A percentile compares a stretch with the other conserved stretches of the same genome.
Evolutionary conservation across 2,888 invertebrate species (phyloP).

Genomic region (Parasteatoda lunata): DNA sequence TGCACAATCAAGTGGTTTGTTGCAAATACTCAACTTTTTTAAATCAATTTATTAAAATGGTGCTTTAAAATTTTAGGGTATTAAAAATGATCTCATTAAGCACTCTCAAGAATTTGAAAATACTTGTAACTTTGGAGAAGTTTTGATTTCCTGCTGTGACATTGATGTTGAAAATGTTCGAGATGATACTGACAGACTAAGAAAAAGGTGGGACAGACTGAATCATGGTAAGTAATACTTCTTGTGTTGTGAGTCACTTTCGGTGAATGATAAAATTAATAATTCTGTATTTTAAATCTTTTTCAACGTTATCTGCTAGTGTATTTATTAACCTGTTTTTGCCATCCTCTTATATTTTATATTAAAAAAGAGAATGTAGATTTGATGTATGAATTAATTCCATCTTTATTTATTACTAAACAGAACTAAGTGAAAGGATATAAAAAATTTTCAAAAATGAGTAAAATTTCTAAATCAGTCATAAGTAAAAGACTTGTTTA

Average conservation of each 20-base stretch:
- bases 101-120: constrained; percentile 95
- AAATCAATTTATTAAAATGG: not conserved
- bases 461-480: too few relatives aligned
- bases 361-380: too few relatives aligned
- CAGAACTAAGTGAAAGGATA: too few relatives aligned
- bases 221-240: constrained; percentile 79
- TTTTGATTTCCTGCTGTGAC: constrained; percentile 90
- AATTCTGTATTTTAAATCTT: too few relatives aligned
- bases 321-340: too few relatives aligned
- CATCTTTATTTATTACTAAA: too few relatives aligned
- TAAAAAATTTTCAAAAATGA: too few relatives aligned
- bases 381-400: too few relatives aligned
- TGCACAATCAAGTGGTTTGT: too few relatives aligned
- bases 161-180: constrained; percentile 92
- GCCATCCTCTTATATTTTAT: too few relatives aligned
- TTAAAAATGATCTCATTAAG: constrained; percentile 95
- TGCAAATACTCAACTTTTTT: not conserved
- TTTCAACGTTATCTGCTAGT: too few relatives aligned
- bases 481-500: not conserved
- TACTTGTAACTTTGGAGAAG: constrained; percentile 88
- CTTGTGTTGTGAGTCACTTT: not conserved
- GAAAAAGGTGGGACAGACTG: constrained; percentile 91
- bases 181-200: constrained; percentile 85
- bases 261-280: too few relatives aligned
- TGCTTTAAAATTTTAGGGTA: constrained; percentile 76